phyloP scores from a whole-genome alignment of 1,140 invertebrate species.

The Drosophila hydei region DNA sequence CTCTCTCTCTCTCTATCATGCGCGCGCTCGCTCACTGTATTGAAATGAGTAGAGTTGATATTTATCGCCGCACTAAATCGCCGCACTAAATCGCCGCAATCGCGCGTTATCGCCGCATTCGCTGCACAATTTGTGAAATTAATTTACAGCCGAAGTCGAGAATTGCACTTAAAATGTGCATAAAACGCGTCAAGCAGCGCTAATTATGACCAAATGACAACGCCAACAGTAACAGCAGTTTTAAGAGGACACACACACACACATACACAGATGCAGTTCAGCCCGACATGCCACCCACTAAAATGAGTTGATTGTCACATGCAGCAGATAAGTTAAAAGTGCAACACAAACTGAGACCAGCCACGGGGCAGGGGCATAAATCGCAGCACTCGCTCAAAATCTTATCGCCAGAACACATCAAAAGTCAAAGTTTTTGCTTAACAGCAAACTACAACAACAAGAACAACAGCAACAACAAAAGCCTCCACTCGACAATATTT shows the following conservation, averaged over 20 bases:
- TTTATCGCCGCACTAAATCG: constrained; percentile 51
- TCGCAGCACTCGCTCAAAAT: constrained; percentile 73
- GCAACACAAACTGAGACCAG: constrained; percentile 12
- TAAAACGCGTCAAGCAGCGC: constrained; percentile 51
- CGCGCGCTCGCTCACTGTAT: constrained; percentile 18
- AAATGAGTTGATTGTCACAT: constrained; percentile 73
- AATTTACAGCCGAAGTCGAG: constrained; percentile 54
- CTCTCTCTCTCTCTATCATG: neutral
- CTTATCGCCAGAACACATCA: constrained; percentile 74
- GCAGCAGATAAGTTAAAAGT: constrained; percentile 73
- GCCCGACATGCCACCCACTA: constrained; percentile 34
- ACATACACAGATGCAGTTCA: neutral
- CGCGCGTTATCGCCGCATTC: constrained; percentile 27
- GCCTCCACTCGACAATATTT: constrained; percentile 67
- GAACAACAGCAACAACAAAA: constrained; percentile 26
- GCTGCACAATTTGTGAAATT: constrained; percentile 70
- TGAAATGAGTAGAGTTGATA: constrained; percentile 35
- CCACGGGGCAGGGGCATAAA: constrained; percentile 51
- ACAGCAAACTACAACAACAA: constrained; percentile 19
- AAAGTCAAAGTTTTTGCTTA: constrained; percentile 66
- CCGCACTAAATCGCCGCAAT: constrained; percentile 15
- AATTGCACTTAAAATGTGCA: constrained; percentile 52
- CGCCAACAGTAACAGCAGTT: neutral
- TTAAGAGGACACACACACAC: constrained; percentile 11
- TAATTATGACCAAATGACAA: constrained; percentile 54